Base-by-base conservation (phyloP, 2,888 invertebrate species). In the Drosophila kambysellisi region DNA sequence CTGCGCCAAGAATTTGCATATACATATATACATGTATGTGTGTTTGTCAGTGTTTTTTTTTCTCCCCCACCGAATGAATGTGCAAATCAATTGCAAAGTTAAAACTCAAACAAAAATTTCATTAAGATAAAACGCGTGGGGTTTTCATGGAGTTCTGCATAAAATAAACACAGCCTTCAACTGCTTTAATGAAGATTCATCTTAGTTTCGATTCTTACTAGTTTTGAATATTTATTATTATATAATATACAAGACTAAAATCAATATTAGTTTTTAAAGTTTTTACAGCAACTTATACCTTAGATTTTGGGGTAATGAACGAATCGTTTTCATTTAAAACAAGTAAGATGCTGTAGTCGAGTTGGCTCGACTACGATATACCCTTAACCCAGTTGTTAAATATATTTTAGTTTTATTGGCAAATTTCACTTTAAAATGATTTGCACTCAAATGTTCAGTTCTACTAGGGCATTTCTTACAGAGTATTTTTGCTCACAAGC, bases 1-100 rank as follows among this genome's bases (percentile, higher is more conserved):
- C 76, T 65, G 53, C 25, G 66, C 52, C 63, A 63, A 60, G 69
- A 71, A 89, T 87, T 83, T 84, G 60, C 82, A 89, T 81, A 83
- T 46, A 52, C 25, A 25, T 43, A 20, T 51, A 8, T 56, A 25
- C 58, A 11, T 48, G 2, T 67, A 3, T 39, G 12, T 54, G 7
- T 30, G 5, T 48, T 15, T 53, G 6, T 48, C 2, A 15, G 11
- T 53, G 30, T 50, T 50, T 43, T 29, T 41, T 60, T 50, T 39
- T 20, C 35, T 46, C 20, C 30, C 51, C 17, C 30, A 20, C 12
- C 37, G 43, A 56, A 35, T 52, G 41, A 74, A 74, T 62, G 62
- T 66, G 61, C 66, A 81, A 80, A 85, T 67, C 78, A 82, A 83
- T 78, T 56, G 65, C 66, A 70, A 72, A 69, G 64, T 54, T 70